These are phyloP conservation scores for Xenentodon cancila DNA, from an alignment of 2,797 vertebrate species.

Conservation along the genomic window DNA sequence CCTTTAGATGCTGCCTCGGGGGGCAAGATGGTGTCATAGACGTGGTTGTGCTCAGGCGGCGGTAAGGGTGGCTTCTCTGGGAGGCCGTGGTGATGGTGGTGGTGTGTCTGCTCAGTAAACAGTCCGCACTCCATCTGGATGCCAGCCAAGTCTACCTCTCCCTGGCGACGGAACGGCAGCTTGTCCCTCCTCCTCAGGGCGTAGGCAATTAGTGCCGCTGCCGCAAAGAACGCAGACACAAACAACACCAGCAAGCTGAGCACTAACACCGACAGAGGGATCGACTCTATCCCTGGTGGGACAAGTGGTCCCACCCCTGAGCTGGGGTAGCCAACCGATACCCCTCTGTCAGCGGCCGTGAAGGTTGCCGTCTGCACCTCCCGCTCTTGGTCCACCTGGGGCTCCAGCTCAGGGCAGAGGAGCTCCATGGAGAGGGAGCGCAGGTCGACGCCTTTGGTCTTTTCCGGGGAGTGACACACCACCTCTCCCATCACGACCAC, in stretches of 20 bases:
- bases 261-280: conserved; percentile 94
- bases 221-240: conserved; percentile 92
- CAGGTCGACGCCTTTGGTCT: conserved; percentile 85
- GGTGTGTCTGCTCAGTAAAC: conserved; percentile 86
- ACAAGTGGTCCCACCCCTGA: conserved; percentile 78
- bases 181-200: conserved; percentile 91
- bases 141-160: conserved; percentile 91
- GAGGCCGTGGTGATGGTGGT: conserved; percentile 74
- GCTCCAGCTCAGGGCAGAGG: conserved; percentile 90
- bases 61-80: conserved; percentile 87
- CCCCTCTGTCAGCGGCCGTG: conserved; percentile 65
- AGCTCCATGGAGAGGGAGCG: conserved; percentile 89
- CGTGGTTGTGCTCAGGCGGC: conserved; percentile 80
- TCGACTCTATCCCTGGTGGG: conserved; percentile 84
- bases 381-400: conserved; percentile 62
- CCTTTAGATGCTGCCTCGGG: conserved; percentile 42
- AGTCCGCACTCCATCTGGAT: conserved; percentile 94
- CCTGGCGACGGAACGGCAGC: conserved; percentile 91
- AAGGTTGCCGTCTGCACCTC: conserved; percentile 62
- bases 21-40: conserved; percentile 91
- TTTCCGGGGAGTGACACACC: conserved; percentile 91
- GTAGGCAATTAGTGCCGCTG: conserved; percentile 93
- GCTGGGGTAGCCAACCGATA: conserved; percentile 82
- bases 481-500: conserved; percentile 95
- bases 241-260: conserved; percentile 94